Conservation (phyloP, 2,888 invertebrate species). For the Tolmerus cingulatus region DNA sequence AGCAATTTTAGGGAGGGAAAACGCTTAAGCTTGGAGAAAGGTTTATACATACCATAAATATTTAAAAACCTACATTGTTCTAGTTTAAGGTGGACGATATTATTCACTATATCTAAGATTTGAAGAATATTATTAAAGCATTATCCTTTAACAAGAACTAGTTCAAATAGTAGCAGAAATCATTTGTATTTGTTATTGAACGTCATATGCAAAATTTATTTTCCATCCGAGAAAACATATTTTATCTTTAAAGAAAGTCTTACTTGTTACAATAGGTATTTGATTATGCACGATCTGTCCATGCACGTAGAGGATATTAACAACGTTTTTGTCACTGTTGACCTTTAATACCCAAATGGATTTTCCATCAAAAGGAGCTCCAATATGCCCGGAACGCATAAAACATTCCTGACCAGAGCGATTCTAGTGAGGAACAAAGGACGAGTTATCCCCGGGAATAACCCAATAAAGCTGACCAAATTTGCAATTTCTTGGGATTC, state of each 20-base stretch:
- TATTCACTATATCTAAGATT: too few relatives aligned
- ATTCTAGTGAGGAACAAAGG: background rate
- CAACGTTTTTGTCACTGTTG: background rate
- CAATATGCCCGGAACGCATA: background rate
- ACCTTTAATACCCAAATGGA: background rate
- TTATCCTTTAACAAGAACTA: background rate
- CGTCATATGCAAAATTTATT: background rate
- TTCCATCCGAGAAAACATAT: background rate
- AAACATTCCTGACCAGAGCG: background rate
- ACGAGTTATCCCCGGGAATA: background rate
- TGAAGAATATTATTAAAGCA: too few relatives aligned
- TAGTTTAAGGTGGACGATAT: too few relatives aligned
- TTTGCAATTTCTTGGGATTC: slow-evolving; percentile 34
- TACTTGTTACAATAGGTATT: background rate
- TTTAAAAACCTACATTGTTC: too few relatives aligned
- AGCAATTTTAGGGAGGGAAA: too few relatives aligned
- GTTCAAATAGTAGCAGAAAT: background rate
- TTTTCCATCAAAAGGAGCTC: background rate
- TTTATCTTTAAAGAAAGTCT: background rate
- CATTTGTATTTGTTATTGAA: too few relatives aligned
- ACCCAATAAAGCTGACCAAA: slow-evolving; percentile 41
- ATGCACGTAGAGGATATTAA: background rate
- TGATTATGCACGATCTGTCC: background rate
- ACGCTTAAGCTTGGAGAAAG: too few relatives aligned
- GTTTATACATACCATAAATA: too few relatives aligned